These are phyloP conservation scores for Zaprionus kolodkinae DNA, from an alignment of 1,140 invertebrate species.

Conservation along the genomic window DNA sequence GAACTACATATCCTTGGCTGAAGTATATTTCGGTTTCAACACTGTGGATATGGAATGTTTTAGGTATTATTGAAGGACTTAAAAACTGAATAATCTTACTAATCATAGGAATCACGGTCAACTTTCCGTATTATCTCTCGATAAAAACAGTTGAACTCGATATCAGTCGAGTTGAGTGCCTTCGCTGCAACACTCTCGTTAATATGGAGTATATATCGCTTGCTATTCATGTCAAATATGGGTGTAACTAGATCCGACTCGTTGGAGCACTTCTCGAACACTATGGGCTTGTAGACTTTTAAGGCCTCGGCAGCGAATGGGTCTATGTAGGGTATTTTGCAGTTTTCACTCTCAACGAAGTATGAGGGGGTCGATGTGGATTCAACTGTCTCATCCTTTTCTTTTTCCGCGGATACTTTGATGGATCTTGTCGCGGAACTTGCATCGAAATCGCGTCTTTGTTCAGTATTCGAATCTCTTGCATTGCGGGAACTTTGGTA, in stretches of 20 bases:
- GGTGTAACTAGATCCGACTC: slow-evolving; percentile 56
- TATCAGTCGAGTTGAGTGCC: slow-evolving; percentile 43
- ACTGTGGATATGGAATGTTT: neutral
- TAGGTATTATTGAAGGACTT: neutral
- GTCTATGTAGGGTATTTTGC: slow-evolving; percentile 63
- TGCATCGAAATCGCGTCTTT: neutral
- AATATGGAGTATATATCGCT: slow-evolving; percentile 55
- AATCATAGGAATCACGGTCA: slow-evolving; percentile 48
- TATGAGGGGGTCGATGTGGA: neutral
- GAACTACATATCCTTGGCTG: slow-evolving; percentile 55
- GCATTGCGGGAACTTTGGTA: neutral
- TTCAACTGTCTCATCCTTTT: neutral
- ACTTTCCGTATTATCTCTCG: slow-evolving; percentile 51
- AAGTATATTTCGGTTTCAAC: slow-evolving; percentile 47
- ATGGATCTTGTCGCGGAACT: too few relatives aligned
- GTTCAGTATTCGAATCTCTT: neutral
- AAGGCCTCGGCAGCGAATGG: slow-evolving; percentile 52
- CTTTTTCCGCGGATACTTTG: too few relatives aligned
- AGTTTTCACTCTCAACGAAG: slow-evolving; percentile 50
- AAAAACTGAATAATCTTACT: slow-evolving; percentile 29
- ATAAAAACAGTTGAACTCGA: slow-evolving; percentile 67
- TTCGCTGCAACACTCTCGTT: slow-evolving; percentile 45
- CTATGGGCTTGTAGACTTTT: slow-evolving; percentile 22
- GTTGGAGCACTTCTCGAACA: slow-evolving; percentile 57
- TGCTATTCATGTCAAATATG: slow-evolving; percentile 44